These are phyloP conservation scores for Zaprionus tsacasi DNA, from an alignment of 1,140 invertebrate genomes.

Conservation along the genomic window DNA sequence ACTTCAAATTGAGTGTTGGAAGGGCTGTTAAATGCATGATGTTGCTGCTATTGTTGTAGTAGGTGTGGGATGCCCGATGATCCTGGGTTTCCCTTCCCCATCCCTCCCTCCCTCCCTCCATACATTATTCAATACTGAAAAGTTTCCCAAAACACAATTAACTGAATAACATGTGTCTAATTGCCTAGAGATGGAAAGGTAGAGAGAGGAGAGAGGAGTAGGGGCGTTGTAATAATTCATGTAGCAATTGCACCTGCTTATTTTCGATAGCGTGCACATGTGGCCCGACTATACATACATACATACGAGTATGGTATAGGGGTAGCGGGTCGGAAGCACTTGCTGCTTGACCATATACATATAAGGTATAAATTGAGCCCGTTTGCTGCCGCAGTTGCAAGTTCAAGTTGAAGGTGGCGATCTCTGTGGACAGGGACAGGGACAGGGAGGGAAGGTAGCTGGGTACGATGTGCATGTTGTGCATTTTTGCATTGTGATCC, in stretches of 20 bases:
- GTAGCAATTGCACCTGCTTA: conserved; percentile 51
- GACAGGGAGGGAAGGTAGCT: too few relatives aligned
- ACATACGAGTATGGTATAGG: background rate
- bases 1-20: conserved; percentile 24
- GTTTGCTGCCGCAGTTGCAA: conserved; percentile 25
- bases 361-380: conserved; percentile 23
- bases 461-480: too few relatives aligned
- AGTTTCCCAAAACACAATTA: conserved; percentile 54
- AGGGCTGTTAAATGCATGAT: conserved; percentile 12
- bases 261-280: conserved; percentile 48
- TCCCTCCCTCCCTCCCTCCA: background rate
- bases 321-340: conserved; percentile 2
- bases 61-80: conserved; percentile 1
- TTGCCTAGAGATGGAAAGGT: conserved; percentile 22
- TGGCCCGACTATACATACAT: conserved; percentile 8
- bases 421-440: conserved; percentile 1
- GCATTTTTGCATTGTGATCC: too few relatives aligned
- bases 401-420: conserved; percentile 68
- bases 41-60: background rate
- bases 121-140: conserved; percentile 8
- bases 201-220: background rate
- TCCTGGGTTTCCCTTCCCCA: background rate
- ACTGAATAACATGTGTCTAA: conserved; percentile 59
- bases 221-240: conserved; percentile 67
- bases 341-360: background rate